Evolutionary conservation across 1,140 invertebrate genomes (phyloP).

Genomic region (Paracyclopina nana): DNA sequence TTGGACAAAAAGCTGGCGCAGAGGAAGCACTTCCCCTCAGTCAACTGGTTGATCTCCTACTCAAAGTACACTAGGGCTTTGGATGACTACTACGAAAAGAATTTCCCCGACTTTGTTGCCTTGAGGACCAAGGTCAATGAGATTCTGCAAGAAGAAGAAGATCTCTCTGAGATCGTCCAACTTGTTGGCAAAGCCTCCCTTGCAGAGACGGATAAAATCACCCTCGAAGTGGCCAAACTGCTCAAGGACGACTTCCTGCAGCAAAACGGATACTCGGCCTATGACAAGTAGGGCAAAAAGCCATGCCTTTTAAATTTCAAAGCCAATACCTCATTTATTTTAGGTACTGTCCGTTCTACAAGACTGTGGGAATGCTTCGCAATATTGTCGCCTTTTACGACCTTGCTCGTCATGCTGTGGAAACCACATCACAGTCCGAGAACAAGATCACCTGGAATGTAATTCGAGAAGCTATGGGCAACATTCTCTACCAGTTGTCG

Average conservation of each 20-base stretch:
- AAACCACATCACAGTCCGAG: constrained; percentile 92
- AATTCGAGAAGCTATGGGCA: constrained; percentile 88
- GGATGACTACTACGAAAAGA: constrained; percentile 98
- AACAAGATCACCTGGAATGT: constrained; percentile 98
- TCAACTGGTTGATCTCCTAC: constrained; percentile 99
- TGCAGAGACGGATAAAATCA: constrained; percentile 97
- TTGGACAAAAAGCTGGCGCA: constrained; percentile 98
- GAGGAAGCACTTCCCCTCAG: constrained; percentile 97
- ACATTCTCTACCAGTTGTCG: constrained; percentile 87
- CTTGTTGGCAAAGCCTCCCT: constrained; percentile 96
- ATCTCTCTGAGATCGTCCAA: constrained; percentile 98
- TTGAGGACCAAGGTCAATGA: constrained; percentile 80
- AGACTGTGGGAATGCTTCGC: constrained; percentile 92
- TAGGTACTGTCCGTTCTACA: constrained; percentile 99
- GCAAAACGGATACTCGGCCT: constrained; percentile 55
- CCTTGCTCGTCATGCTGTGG: constrained; percentile 87
- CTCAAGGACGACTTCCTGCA: constrained; percentile 99
- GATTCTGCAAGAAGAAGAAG: constrained; percentile 97
- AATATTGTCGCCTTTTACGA: constrained; percentile 99
- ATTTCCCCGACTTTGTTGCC: constrained; percentile 95
- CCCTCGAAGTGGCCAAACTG: constrained; percentile 90
- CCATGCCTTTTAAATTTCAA: constrained; percentile 22
- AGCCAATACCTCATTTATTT: constrained; percentile 94
- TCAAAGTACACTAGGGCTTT: constrained; percentile 93
- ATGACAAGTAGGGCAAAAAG: constrained; percentile 9